Conservation (phyloP, 2,888 invertebrate genomes). For the Matsumyia berberina region DNA sequence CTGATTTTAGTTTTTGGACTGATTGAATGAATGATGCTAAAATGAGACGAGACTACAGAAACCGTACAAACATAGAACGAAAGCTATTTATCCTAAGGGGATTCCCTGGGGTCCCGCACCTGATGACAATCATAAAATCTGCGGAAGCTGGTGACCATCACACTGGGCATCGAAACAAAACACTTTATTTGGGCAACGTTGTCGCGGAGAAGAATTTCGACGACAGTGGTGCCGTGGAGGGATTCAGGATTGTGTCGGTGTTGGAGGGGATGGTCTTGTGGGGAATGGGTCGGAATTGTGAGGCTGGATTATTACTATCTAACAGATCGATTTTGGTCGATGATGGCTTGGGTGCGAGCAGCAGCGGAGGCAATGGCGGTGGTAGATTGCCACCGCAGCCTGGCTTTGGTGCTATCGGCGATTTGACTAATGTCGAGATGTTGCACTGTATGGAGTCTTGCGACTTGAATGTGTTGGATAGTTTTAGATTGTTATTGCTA, state of each 20-base stretch:
- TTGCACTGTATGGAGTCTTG: constrained; percentile 84
- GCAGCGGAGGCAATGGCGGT: constrained; percentile 71
- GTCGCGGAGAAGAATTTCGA: constrained; percentile 84
- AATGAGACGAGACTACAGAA: constrained; percentile 61
- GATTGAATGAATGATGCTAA: constrained; percentile 56
- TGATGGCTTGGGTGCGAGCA: constrained; percentile 78
- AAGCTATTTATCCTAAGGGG: constrained; percentile 47
- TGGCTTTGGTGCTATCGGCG: constrained; percentile 82
- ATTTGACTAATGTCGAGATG: constrained; percentile 83
- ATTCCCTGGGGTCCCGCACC: constrained; percentile 39
- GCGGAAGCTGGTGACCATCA: constrained; percentile 31
- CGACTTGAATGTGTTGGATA: constrained; percentile 84
- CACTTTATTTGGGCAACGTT: constrained; percentile 83
- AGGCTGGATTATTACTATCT: constrained; percentile 81
- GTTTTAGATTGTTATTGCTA: constrained; percentile 83
- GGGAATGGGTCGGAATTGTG: constrained; percentile 85
- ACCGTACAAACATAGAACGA: constrained; percentile 55
- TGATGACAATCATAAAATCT: constrained; percentile 59
- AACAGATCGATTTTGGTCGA: constrained; percentile 75
- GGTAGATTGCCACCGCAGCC: constrained; percentile 65
- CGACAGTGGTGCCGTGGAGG: constrained; percentile 83
- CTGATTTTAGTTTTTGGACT: constrained; percentile 32
- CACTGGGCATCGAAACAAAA: constrained; percentile 30
- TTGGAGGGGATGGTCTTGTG: constrained; percentile 83
- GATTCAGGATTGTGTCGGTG: constrained; percentile 80